phyloP scores from a whole-genome alignment of 2,797 vertebrate genomes.

The Lutjanus campechanus region DNA sequence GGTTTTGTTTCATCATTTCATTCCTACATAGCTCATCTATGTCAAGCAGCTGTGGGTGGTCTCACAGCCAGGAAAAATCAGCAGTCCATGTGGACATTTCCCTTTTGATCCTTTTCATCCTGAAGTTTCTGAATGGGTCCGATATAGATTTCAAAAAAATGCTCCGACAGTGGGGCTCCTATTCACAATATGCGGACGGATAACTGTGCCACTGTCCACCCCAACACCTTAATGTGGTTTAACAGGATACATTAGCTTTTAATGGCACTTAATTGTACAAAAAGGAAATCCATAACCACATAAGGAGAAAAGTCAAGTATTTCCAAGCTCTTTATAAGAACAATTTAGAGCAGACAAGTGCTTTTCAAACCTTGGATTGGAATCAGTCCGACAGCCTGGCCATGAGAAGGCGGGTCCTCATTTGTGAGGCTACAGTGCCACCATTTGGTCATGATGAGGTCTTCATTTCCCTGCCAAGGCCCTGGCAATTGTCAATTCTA shows the following conservation, averaged over 20 bases:
- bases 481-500: slow-evolving; percentile 15
- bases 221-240: slow-evolving; percentile 81
- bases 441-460: slow-evolving; percentile 75
- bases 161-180: slow-evolving; percentile 48
- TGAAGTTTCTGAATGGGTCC: slow-evolving; percentile 69
- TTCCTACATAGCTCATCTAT: slow-evolving; percentile 36
- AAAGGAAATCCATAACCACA: slow-evolving; percentile 89
- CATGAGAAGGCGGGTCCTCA: slow-evolving; percentile 48
- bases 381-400: slow-evolving; percentile 75
- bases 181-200: slow-evolving; percentile 59
- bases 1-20: slow-evolving; percentile 57
- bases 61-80: slow-evolving; percentile 49
- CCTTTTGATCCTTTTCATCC: slow-evolving; percentile 71
- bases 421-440: slow-evolving; percentile 86
- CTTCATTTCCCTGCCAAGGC: slow-evolving; percentile 22
- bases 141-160: slow-evolving; percentile 72
- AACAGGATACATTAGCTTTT: slow-evolving; percentile 87
- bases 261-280: slow-evolving; percentile 88
- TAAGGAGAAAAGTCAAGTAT: slow-evolving; percentile 91
- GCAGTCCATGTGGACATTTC: slow-evolving; percentile 56
- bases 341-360: slow-evolving; percentile 90
- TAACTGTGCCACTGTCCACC: slow-evolving; percentile 70
- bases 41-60: slow-evolving; percentile 69
- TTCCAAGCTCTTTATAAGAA: slow-evolving; percentile 89
- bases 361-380: slow-evolving; percentile 89